These are phyloP conservation scores for Scytalopus superciliaris DNA, from an alignment of 2,113 vertebrate species.

Conservation along the genomic window DNA sequence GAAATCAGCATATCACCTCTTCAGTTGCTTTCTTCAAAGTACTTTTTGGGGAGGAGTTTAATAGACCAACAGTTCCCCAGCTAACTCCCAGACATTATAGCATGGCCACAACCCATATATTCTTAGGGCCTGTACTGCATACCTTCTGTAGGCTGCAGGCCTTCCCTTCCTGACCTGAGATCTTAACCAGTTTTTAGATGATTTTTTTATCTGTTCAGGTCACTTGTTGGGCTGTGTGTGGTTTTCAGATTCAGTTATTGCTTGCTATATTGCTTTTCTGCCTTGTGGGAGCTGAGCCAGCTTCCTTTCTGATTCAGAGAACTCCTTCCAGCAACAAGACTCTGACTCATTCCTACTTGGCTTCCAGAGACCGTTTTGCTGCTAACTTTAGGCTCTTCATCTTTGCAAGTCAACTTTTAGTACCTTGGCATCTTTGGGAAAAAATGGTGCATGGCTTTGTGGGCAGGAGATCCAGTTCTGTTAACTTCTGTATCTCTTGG, in stretches of 20 bases:
- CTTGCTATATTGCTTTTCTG: conserved; percentile 67
- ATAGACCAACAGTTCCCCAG: background rate
- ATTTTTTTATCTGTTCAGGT: conserved; percentile 26
- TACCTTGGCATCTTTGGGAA: conserved; percentile 44
- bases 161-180: conserved; percentile 2
- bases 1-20: background rate
- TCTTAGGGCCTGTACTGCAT: background rate
- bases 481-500: conserved; percentile 45
- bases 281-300: conserved; percentile 69
- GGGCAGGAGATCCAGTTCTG: conserved; percentile 44
- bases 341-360: conserved; percentile 63
- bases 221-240: conserved; percentile 55
- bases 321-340: conserved; percentile 61
- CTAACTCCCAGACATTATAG: background rate
- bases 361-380: conserved; percentile 54
- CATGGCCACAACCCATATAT: background rate
- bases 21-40: background rate
- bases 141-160: background rate
- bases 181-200: conserved; percentile 23
- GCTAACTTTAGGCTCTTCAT: conserved; percentile 64
- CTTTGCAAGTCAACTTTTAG: conserved; percentile 63
- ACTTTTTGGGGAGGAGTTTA: background rate
- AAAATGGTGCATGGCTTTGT: conserved; percentile 29
- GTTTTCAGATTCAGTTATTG: conserved; percentile 61
- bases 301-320: conserved; percentile 65